Conservation (phyloP, 2,113 vertebrate genomes). For the Tichodroma muraria region DNA sequence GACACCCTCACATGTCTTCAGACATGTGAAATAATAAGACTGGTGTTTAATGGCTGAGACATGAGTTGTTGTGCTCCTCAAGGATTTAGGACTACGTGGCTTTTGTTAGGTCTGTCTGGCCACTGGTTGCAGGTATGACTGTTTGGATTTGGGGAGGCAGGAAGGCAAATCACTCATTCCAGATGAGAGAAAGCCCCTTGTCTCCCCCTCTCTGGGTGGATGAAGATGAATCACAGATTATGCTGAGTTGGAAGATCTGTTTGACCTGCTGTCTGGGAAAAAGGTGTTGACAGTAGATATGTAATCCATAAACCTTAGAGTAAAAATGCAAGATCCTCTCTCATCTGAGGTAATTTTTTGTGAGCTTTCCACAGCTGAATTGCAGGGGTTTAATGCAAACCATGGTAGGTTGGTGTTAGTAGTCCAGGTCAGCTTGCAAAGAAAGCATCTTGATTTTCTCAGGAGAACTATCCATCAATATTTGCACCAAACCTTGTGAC, state of each 20-base stretch:
- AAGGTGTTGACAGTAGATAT: background rate
- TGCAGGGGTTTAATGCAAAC: background rate
- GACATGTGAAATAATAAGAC: background rate
- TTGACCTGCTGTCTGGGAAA: background rate
- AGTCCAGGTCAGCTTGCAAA: background rate
- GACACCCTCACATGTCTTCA: background rate
- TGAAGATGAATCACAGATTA: background rate
- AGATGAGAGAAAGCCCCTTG: background rate
- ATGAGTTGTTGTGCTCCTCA: background rate
- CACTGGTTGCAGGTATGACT: background rate
- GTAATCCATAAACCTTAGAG: background rate
- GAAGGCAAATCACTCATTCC: background rate
- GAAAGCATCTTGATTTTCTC: background rate
- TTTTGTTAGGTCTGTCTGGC: background rate
- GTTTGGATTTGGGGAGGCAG: background rate
- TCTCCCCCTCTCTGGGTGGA: background rate
- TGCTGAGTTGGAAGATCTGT: background rate
- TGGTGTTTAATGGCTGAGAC: background rate
- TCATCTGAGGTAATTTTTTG: background rate
- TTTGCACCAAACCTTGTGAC: background rate
- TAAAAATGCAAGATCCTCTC: background rate
- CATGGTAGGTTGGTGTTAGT: background rate
- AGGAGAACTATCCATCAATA: background rate
- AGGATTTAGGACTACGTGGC: accelerated
- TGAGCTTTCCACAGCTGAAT: background rate